Evolutionary conservation across 2,113 vertebrate genomes (phyloP).

Genomic region (Laterallus jamaicensis): DNA sequence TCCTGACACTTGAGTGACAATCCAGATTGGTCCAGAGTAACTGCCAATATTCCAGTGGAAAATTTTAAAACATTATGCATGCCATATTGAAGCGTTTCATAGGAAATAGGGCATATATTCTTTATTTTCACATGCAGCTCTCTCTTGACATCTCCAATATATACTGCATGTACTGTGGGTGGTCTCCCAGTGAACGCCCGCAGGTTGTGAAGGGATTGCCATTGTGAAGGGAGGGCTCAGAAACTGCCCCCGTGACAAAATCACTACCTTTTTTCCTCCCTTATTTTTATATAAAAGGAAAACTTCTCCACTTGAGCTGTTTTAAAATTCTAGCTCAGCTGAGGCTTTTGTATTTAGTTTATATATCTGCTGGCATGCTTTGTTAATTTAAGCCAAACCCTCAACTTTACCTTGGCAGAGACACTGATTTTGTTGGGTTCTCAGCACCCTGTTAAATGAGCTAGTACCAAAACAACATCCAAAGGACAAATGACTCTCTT

Average conservation of each 20-base stretch:
- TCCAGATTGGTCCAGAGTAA: not conserved
- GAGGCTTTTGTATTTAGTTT: conserved; percentile 44
- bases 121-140: conserved; percentile 25
- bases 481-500: conserved; percentile 8
- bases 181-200: not conserved
- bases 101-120: conserved; percentile 13
- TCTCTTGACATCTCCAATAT: conserved; percentile 20
- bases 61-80: conserved; percentile 41
- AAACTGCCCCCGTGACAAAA: not conserved
- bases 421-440: conserved; percentile 47
- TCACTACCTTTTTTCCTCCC: not conserved
- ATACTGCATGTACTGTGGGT: not conserved
- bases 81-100: conserved; percentile 27
- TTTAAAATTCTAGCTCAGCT: conserved; percentile 7
- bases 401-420: conserved; percentile 58
- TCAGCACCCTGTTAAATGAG: conserved; percentile 25
- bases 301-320: not conserved
- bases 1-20: conserved; percentile 18
- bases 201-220: not conserved
- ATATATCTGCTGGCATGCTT: conserved; percentile 37
- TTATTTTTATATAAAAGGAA: conserved; percentile 15
- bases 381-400: conserved; percentile 49
- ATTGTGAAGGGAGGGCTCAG: not conserved
- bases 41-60: conserved; percentile 38
- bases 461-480: conserved; percentile 23